Conservation (phyloP, 1,140 invertebrate species). For the Ephestia elutella region DNA sequence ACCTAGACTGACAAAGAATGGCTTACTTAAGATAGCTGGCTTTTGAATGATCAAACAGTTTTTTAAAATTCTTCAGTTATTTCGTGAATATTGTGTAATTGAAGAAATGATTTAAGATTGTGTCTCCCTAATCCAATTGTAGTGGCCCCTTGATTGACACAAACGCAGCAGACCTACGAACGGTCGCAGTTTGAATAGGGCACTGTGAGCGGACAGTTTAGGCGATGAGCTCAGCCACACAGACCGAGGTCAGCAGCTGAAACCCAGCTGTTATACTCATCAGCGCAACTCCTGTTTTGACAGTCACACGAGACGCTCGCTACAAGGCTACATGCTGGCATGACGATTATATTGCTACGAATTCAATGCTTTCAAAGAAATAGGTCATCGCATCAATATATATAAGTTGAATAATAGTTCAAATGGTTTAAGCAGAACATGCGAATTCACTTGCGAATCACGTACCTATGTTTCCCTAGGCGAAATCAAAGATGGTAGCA, state of each 20-base stretch:
- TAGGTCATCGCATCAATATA: neutral
- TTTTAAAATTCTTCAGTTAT: too few relatives aligned
- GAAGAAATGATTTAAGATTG: too few relatives aligned
- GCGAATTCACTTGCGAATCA: too few relatives aligned
- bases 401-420: too few relatives aligned
- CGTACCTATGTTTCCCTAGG: too few relatives aligned
- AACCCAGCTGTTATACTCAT: slow-evolving; percentile 59
- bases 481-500: too few relatives aligned
- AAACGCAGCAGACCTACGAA: slow-evolving; percentile 31
- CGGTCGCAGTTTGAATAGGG: slow-evolving; percentile 14
- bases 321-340: neutral
- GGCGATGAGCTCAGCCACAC: slow-evolving; percentile 41
- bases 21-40: too few relatives aligned
- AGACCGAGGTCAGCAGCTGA: slow-evolving; percentile 16
- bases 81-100: too few relatives aligned
- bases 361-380: slow-evolving; percentile 4
- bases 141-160: slow-evolving; percentile 45
- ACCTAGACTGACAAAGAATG: too few relatives aligned
- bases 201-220: slow-evolving; percentile 26
- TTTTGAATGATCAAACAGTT: neutral
- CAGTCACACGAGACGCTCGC: slow-evolving; percentile 18
- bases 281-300: slow-evolving; percentile 32
- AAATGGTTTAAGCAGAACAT: too few relatives aligned
- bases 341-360: slow-evolving; percentile 22
- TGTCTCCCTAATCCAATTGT: slow-evolving; percentile 29